Base-by-base conservation (phyloP, 2,888 invertebrate species). In the Trissolcus japonicus region DNA sequence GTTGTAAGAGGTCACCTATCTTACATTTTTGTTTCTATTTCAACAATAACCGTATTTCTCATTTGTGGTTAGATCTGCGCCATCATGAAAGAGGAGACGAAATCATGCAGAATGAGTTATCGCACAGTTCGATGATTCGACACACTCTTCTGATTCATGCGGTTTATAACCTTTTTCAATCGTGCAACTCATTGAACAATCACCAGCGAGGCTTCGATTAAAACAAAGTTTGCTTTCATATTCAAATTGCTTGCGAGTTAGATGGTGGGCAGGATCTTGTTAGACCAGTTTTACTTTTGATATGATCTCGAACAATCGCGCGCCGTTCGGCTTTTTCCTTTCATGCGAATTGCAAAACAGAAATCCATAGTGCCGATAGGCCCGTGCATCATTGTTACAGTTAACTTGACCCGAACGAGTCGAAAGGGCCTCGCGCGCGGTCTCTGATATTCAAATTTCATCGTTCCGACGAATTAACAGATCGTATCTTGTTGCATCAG, bases 211-310 rank as follows among this genome's bases (percentile, higher is more conserved):
- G 61, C 59, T 16, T 21, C 55, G 55, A 54, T 71, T 76, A 59
- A 17, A 68, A 67, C 43, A 51, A 71, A 72, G 56, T 76, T 76
- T 76, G 72, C 67, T 67, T 76, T 76, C 67, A 72, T 72, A 72
- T 76, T 76, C 63, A 76, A 76, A 76, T 76, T 17, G 57, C 51
- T 61, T 6, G 55, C 25, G 25, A 59, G 61, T 65, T 68, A 50
- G 55, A 63, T 66, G 19, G 25, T 40, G 71, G 66, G 63, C 69
- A 65, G 29, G 3, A 69, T 69, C 65, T 76, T 6, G 65, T 65
- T 65, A 69, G 69, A 71, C 69, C 60, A 76, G 65, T 71, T 76
- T 76, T 76, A 76, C 69, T 76, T 76, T 76, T 76, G 76, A 76
- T 76, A 19, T 65, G 71, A 76, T 76, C 76, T 48, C 16, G 21